Percentiles rank a stretch among this genome's conserved stretches.
Conservation (phyloP, 2,113 vertebrate species). For the Heterochromis multidens region DNA sequence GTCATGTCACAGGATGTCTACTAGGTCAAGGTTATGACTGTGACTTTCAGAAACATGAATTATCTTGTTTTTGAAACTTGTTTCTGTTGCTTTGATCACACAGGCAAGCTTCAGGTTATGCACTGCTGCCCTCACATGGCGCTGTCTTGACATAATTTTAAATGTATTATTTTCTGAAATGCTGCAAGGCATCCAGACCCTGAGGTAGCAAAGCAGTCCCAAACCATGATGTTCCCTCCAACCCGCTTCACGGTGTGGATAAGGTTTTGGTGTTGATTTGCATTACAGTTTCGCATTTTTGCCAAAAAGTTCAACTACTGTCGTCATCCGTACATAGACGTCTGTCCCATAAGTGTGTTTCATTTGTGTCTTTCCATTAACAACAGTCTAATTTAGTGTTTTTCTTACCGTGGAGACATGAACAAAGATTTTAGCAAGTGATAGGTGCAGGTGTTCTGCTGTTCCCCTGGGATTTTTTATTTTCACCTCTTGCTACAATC, state of each 20-base stretch:
- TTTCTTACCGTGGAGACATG: neutral
- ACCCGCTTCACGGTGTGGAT: neutral
- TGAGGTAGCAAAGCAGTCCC: rapidly evolving
- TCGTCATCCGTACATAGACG: neutral
- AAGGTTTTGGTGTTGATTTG: neutral
- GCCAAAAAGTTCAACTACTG: neutral
- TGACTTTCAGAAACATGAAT: rapidly evolving
- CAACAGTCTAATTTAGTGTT: neutral
- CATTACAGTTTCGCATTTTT: neutral
- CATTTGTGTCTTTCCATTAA: neutral
- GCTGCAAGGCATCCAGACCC: neutral
- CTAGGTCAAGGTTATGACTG: neutral
- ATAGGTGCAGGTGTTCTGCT: neutral
- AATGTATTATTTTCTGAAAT: neutral
- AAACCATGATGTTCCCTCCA: rapidly evolving
- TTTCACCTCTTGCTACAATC: neutral
- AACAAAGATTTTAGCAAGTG: neutral
- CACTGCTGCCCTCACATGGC: neutral
- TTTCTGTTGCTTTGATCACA: neutral
- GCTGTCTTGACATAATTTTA: neutral
- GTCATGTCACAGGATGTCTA: neutral
- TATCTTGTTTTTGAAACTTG: neutral
- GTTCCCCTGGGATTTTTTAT: neutral
- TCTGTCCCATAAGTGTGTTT: neutral
- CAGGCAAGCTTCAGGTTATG: neutral